phyloP scores from a whole-genome alignment of 2,888 invertebrate genomes.

The Metacarcinus magister region DNA sequence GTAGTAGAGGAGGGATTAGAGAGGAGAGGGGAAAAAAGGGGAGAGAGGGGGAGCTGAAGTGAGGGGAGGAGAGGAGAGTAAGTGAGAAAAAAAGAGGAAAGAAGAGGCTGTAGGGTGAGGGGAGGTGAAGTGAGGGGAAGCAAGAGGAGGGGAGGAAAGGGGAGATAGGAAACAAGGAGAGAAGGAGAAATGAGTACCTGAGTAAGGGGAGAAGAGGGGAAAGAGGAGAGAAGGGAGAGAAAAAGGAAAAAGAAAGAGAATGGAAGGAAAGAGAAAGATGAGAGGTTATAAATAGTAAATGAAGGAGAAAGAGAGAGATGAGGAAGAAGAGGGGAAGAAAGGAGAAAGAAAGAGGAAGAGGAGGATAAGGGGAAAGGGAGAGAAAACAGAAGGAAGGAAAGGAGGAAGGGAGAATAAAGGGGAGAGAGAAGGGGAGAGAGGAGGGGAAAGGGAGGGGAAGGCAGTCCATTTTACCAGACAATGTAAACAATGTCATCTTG shows the following conservation, averaged over 20 bases:
- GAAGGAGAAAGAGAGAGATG: background rate
- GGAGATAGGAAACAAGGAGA: background rate
- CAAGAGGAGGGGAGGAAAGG: background rate
- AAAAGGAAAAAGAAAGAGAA: background rate
- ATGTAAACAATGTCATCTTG: constrained; percentile 42
- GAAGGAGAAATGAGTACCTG: background rate
- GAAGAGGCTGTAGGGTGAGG: no score
- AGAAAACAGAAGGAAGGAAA: background rate
- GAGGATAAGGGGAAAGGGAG: background rate
- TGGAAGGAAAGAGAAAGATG: background rate
- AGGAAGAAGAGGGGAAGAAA: background rate
- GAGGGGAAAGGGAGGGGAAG: background rate
- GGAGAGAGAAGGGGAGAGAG: background rate
- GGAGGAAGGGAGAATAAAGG: no score
- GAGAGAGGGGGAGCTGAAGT: no score
- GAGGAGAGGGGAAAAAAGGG: no score
- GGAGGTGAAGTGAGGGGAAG: no score
- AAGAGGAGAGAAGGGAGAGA: background rate
- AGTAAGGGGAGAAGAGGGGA: background rate
- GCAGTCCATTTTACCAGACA: constrained; percentile 16
- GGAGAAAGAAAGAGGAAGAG: background rate
- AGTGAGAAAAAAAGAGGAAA: no score
- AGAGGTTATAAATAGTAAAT: background rate
- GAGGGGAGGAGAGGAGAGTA: no score
- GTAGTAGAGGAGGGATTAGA: no score